Base-by-base conservation (phyloP, 2,888 invertebrate genomes). In the Dyspetes luteomarginatus region DNA sequence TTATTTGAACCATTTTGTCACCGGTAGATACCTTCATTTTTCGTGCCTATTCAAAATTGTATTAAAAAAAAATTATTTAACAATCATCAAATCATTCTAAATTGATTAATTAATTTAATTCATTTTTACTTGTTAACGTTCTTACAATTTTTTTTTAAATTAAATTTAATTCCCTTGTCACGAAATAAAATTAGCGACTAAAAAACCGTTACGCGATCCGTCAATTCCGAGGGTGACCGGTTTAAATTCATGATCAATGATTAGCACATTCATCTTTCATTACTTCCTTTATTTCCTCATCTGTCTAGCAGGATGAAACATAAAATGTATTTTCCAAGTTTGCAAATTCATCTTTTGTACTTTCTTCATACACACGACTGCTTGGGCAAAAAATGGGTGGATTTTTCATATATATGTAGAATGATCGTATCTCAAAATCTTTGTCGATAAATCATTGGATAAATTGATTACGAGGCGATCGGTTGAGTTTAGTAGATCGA, bases 371-470 rank as follows among this genome's bases (percentile, higher is more conserved):
- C 52, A n/a, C 30, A 9, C 22, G 52, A 50, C 28, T 41, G 50
- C 60, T 48, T 60, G 9, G 52, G 52, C 43, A 28, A 50, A 19
- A 60, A 60, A 68, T 12, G 60, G 36, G 22, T 41, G 50, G 26
- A 36, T 55, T 55, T 50, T 4, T 28, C 17, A 65, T 12, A 17
- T 5, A 12, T 60, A 48, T 60, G 15, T 12, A 48, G 12, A 30
- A 41, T 12, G 64, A 56, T 55, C 55, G 55, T 69, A 48, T 64
- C 55, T 45, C 36, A 17, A 56, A 71, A 15, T n/a, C 30, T 77
- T 36, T 22, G 45, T 41, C 30, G 55, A 71, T 69, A 64, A 71
- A 77, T 74, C 77, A 48, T 64, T 28, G 36, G 45, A 64, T 22
- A 28, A 64, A 64, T 64, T 26, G 28, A 48, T 64, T 15, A 48